Evolutionary conservation across 2,888 invertebrate genomes (phyloP).

Genomic region (Amblyjoppa proteus): DNA sequence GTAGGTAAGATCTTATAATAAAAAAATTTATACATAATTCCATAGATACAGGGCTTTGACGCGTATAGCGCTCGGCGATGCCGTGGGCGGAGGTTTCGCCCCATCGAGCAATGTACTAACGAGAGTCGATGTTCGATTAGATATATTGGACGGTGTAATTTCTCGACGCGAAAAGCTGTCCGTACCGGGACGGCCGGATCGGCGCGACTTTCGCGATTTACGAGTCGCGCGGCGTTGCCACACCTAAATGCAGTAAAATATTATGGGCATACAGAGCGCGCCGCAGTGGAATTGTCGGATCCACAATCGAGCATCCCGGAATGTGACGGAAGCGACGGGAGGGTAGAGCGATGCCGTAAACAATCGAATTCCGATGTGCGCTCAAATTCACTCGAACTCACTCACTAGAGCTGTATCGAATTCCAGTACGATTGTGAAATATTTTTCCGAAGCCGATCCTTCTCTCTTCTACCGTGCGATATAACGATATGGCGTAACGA

Average conservation of each 20-base stretch:
- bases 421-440: conserved; percentile 33
- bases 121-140: conserved; percentile 78
- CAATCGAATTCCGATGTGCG: conserved; percentile 65
- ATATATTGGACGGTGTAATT: conserved; percentile 69
- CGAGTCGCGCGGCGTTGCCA: conserved; percentile 15
- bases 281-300: conserved; percentile 38
- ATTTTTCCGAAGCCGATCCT: not conserved
- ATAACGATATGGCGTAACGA: not conserved
- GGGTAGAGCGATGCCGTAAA: conserved; percentile 53
- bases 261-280: not conserved
- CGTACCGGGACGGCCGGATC: conserved; percentile 26
- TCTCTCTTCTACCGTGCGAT: not conserved
- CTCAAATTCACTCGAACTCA: conserved; percentile 56
- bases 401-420: conserved; percentile 22
- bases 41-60: conserved; percentile 2
- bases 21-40: conserved; percentile 15
- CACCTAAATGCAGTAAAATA: conserved; percentile 21
- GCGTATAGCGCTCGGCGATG: not conserved
- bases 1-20: not conserved
- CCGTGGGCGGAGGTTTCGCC: conserved; percentile 50
- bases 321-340: conserved; percentile 45
- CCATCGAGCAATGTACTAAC: conserved; percentile 78
- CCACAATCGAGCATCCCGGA: conserved; percentile 16
- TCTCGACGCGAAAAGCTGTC: conserved; percentile 58
- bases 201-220: conserved; percentile 64